Evolutionary conservation across 2,113 vertebrate genomes (phyloP), one percentile per base, ranked within the genome.

Genomic region (Aegithalos caudatus): DNA sequence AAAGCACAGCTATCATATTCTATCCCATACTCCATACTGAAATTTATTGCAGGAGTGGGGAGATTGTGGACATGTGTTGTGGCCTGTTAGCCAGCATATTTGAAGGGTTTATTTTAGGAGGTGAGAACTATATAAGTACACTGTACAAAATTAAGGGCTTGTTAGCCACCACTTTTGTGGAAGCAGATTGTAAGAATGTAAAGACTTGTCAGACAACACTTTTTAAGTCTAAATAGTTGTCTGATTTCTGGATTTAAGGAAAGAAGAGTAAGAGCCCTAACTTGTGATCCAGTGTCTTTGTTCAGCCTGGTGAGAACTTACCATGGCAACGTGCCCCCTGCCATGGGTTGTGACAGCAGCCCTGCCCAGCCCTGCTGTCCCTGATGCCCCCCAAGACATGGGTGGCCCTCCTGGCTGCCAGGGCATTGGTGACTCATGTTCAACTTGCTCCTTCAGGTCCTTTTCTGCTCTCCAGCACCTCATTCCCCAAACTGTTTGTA

Each of bases 331-430:
- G 7, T 19, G 14, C 1, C 10, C 7, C 44, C 22, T 28, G 12
- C 27, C 2, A 3, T 12, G 10, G 33, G 23, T 13, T 27, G 27
- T 51, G 51, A 44, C 14, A 44, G 27, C 17, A 33, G 33, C 5
- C 19, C 51, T 1, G 0, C 22, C 7, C 73, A 37, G 12, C 0
- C 0, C 24, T 33, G 25, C 50, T 48, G 25, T 71, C 25, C 21
- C 24, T 3, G 9, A 42, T 56, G 31, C 1, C 11, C 19, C 48
- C 6, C 7, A 25, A 21, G 50, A 56, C 50, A 35, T 0, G 0
- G 11, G 1, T 42, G 25, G 37, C 4, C 17, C 6, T 57, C 18
- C 27, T 37, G 33, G 37, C 21, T 57, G 21, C 17, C 58, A 72
- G 21, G 25, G 25, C 14, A 35, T 14, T 42, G 31, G 44, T 81